Evolutionary conservation across 2,888 invertebrate genomes (phyloP).

Genomic region (Amiota mariae): DNA sequence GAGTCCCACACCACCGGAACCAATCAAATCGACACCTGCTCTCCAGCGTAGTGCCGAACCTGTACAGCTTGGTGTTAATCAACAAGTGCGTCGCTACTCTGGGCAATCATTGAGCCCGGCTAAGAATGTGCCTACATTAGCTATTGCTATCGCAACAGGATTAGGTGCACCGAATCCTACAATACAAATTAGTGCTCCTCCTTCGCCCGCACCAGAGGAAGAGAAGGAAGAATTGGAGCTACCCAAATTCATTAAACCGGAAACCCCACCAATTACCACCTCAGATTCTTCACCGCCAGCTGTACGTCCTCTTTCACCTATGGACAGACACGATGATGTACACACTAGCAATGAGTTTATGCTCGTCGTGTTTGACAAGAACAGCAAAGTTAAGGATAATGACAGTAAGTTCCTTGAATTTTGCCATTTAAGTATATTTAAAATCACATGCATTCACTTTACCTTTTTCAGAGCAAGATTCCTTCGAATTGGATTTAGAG

Average conservation of each 20-base stretch:
- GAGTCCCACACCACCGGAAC: constrained; percentile 60
- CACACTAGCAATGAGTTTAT: constrained; percentile 87
- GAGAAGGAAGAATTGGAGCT: background rate
- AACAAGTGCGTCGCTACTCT: constrained; percentile 62
- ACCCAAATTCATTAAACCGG: constrained; percentile 35
- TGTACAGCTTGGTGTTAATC: constrained; percentile 62
- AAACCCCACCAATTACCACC: constrained; percentile 37
- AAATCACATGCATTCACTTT: constrained; percentile 6
- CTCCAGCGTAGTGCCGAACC: constrained; percentile 70
- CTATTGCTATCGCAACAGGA: constrained; percentile 64
- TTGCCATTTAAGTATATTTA: too few species aligned
- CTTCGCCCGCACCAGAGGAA: constrained; percentile 4
- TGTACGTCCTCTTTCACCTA: constrained; percentile 45
- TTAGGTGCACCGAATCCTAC: constrained; percentile 53
- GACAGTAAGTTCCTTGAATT: constrained; percentile 72
- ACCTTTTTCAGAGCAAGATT: constrained; percentile 74
- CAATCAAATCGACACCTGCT: constrained; percentile 62
- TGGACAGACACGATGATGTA: constrained; percentile 72
- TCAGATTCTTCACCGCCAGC: constrained; percentile 31
- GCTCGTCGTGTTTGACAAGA: constrained; percentile 81
- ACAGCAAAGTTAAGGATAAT: constrained; percentile 74
- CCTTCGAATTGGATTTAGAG: constrained; percentile 79
- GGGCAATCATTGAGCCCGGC: constrained; percentile 60
- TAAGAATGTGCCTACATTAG: constrained; percentile 61
- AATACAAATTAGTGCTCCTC: constrained; percentile 70